A percentile compares a stretch with the other conserved stretches of the same genome.
phyloP scores from a whole-genome alignment of 2,797 vertebrate genomes.

The Trachops cirrhosus region DNA sequence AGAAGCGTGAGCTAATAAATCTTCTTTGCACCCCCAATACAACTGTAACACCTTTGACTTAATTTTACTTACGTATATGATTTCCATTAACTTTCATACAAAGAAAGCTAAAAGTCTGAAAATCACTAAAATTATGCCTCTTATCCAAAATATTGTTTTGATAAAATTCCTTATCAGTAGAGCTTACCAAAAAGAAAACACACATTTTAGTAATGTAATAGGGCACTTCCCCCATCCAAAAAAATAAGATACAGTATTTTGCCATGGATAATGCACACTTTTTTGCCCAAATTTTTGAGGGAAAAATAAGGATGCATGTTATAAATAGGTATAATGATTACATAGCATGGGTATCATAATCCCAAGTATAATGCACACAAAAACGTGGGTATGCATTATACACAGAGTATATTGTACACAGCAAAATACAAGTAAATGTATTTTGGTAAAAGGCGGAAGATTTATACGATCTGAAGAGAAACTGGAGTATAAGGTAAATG shows the following conservation, averaged over 20 bases:
- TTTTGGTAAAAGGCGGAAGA: neutral
- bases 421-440: neutral
- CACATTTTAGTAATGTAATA: constrained; percentile 79
- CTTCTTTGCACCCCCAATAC: neutral
- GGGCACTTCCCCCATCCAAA: constrained; percentile 53
- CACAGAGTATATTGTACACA: too few species aligned
- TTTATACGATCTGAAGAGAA: too few species aligned
- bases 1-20: neutral
- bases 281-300: too few species aligned
- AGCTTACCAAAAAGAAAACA: constrained; percentile 69
- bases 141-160: constrained; percentile 1
- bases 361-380: too few species aligned
- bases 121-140: constrained; percentile 45
- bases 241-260: neutral
- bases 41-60: constrained; percentile 7
- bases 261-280: too few species aligned
- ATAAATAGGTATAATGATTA: too few species aligned
- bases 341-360: too few species aligned
- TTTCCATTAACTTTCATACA: constrained; percentile 52
- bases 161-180: constrained; percentile 67
- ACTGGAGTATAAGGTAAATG: neutral
- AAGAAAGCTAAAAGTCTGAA: constrained; percentile 26
- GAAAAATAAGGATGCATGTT: too few species aligned
- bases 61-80: neutral
- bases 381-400: too few species aligned